Conservation (phyloP, 1,140 invertebrate genomes). For the Megathymus violae region DNA sequence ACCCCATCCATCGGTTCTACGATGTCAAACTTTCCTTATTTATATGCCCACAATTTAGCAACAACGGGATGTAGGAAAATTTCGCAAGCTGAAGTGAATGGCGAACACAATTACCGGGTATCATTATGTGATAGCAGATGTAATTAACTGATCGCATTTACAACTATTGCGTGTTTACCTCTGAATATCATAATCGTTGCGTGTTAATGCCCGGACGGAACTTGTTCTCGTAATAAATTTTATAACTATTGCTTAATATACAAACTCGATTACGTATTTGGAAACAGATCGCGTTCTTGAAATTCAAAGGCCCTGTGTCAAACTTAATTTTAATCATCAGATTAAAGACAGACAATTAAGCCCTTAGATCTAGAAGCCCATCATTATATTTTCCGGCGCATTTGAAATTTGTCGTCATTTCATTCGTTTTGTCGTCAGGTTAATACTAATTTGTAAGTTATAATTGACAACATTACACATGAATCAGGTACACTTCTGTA, state of each 20-base stretch:
- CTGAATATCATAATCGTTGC: constrained; percentile 30
- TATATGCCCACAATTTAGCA: constrained; percentile 18
- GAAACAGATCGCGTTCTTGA: neutral
- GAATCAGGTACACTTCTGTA: no score
- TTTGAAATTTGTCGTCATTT: no score
- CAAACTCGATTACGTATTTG: neutral
- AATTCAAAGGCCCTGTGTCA: neutral
- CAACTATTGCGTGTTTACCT: constrained; percentile 36
- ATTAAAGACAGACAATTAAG: no score
- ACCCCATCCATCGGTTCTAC: no score
- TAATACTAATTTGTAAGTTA: no score
- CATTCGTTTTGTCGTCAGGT: no score
- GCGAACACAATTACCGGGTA: constrained; percentile 36
- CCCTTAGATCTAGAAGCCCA: no score
- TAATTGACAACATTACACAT: no score
- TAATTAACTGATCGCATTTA: constrained; percentile 34
- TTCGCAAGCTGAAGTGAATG: constrained; percentile 29
- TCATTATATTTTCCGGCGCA: no score
- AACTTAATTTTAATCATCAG: neutral
- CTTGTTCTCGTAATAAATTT: constrained; percentile 24
- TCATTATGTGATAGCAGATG: constrained; percentile 35
- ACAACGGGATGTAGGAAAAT: constrained; percentile 17
- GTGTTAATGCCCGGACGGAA: constrained; percentile 25
- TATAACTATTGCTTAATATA: constrained; percentile 32
- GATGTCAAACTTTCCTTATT: no score